Evolutionary conservation across 2,888 invertebrate genomes (phyloP).

Genomic region (Zygothrica quintamaculata): DNA sequence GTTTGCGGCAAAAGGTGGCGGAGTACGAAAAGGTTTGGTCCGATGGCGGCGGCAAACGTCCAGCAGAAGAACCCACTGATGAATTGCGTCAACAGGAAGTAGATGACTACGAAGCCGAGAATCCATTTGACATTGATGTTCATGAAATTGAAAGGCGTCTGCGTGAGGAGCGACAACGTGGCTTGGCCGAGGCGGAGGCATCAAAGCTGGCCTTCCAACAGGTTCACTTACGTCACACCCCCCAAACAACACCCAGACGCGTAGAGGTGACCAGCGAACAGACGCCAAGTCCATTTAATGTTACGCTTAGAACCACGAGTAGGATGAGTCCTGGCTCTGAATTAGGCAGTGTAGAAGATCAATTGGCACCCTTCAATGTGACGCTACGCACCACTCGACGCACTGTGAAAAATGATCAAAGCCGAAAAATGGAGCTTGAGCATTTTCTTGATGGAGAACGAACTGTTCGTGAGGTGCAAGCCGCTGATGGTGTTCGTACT

Average conservation of each 20-base stretch:
- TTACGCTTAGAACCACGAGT: conserved; percentile 85
- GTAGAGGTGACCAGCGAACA: conserved; percentile 77
- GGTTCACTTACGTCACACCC: conserved; percentile 87
- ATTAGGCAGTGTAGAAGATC: conserved; percentile 64
- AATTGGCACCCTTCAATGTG: conserved; percentile 79
- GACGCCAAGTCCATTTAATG: conserved; percentile 80
- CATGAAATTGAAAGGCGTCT: conserved; percentile 87
- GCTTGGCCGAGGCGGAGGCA: conserved; percentile 85
- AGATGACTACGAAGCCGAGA: conserved; percentile 72
- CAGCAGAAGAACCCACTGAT: conserved; percentile 79
- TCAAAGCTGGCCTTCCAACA: conserved; percentile 85
- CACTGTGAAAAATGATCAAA: conserved; percentile 53
- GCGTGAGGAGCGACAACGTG: conserved; percentile 85
- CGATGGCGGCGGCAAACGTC: conserved; percentile 82
- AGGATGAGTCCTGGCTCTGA: conserved; percentile 71
- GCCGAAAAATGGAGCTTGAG: conserved; percentile 70
- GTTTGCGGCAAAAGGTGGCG: conserved; percentile 90
- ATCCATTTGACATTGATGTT: conserved; percentile 85
- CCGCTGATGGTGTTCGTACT: conserved; percentile 82
- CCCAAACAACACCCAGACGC: conserved; percentile 85
- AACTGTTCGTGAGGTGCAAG: conserved; percentile 86
- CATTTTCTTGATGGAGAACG: conserved; percentile 90
- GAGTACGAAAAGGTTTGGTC: conserved; percentile 93
- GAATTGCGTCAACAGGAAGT: conserved; percentile 67
- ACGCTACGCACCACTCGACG: conserved; percentile 74